These are phyloP conservation scores for Drosophila athabasca DNA, from an alignment of 1,140 invertebrate species.

Conservation along the genomic window DNA sequence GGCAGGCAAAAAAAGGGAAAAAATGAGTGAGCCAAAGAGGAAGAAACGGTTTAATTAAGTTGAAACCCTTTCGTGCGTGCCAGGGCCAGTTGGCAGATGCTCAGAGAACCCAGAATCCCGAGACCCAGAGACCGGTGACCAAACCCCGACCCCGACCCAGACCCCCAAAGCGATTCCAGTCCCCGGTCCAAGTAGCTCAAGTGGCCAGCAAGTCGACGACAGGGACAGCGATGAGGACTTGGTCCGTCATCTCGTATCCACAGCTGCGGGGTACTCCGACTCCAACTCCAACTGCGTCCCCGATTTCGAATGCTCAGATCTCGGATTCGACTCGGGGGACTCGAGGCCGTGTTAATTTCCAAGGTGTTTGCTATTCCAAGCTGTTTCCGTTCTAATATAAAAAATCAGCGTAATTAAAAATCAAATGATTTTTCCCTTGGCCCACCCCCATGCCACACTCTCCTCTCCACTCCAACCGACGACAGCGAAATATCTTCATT, in stretches of 20 bases:
- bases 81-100: conserved; percentile 35
- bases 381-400: conserved; percentile 77
- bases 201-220: conserved; percentile 60
- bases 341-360: conserved; percentile 70
- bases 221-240: conserved; percentile 35
- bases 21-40: conserved; percentile 22
- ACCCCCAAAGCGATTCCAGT: conserved; percentile 5
- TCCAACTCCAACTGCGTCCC: neutral
- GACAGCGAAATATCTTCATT: conserved; percentile 82
- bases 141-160: neutral
- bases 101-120: neutral
- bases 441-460: conserved; percentile 9
- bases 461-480: conserved; percentile 10
- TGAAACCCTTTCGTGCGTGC: conserved; percentile 82
- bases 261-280: conserved; percentile 1
- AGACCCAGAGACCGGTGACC: neutral
- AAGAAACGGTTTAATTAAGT: conserved; percentile 82
- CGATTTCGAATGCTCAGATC: conserved; percentile 9
- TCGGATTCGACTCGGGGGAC: conserved; percentile 6
- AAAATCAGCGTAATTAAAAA: conserved; percentile 83
- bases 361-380: conserved; percentile 78
- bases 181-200: conserved; percentile 45
- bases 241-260: too few species aligned
- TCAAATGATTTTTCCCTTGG: conserved; percentile 76
- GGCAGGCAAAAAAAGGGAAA: conserved; percentile 28